Evolutionary conservation across 2,888 invertebrate species (phyloP).

Genomic region (Chydorus sphaericus): DNA sequence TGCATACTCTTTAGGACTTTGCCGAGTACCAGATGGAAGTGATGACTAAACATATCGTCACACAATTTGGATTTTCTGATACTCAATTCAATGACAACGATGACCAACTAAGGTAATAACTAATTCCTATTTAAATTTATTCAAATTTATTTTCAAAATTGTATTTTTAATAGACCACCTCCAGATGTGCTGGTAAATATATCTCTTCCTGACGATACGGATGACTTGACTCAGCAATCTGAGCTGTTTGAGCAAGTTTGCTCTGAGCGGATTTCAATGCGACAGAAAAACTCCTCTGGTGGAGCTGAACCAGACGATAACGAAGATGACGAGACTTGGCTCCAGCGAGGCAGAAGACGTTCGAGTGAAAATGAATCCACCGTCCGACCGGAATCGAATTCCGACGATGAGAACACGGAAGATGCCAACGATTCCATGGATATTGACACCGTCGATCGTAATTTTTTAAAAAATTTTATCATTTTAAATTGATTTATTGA

Average conservation of each 20-base stretch:
- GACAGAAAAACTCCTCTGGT: too few species aligned
- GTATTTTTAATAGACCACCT: neutral
- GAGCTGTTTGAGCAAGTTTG: constrained; percentile 47
- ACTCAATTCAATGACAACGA: constrained; percentile 46
- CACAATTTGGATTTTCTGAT: constrained; percentile 45
- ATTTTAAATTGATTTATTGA: neutral
- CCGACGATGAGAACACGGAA: constrained; percentile 24
- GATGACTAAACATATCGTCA: constrained; percentile 42
- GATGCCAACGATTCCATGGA: constrained; percentile 29
- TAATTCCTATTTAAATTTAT: neutral
- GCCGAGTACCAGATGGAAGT: constrained; percentile 46
- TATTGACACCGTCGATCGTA: constrained; percentile 34
- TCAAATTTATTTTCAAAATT: neutral
- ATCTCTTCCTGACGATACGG: constrained; percentile 24
- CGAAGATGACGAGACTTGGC: constrained; percentile 32
- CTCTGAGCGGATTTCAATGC: constrained; percentile 27
- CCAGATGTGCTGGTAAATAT: constrained; percentile 12
- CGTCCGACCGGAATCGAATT: constrained; percentile 19
- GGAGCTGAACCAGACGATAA: constrained; percentile 26
- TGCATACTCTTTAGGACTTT: constrained; percentile 33
- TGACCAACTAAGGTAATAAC: constrained; percentile 23
- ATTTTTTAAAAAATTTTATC: constrained; percentile 21
- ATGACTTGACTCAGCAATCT: constrained; percentile 33
- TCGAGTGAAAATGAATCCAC: constrained; percentile 17
- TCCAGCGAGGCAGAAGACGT: constrained; percentile 22